phyloP scores from a whole-genome alignment of 2,888 invertebrate species.

The Melanostoma scalare region DNA sequence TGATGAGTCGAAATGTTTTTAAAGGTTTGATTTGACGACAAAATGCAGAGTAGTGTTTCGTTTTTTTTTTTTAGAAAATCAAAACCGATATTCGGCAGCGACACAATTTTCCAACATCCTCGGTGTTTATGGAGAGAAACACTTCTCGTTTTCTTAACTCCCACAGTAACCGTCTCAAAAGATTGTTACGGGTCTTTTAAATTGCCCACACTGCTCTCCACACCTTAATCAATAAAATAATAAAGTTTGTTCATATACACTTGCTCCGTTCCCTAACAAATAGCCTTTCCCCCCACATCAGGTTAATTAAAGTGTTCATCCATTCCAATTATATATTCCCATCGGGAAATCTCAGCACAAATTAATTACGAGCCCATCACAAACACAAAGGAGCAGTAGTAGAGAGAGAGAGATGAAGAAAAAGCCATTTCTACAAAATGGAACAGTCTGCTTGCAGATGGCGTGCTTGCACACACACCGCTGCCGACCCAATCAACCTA shows the following conservation, averaged over 20 bases:
- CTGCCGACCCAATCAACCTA: background rate
- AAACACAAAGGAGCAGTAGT: background rate
- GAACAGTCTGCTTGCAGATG: constrained; percentile 27
- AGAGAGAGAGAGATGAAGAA: background rate
- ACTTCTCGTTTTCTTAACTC: background rate
- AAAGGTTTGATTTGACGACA: background rate
- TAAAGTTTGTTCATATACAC: constrained; percentile 11
- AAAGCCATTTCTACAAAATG: constrained; percentile 40
- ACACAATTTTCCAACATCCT: background rate
- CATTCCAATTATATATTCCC: constrained; percentile 61
- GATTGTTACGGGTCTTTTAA: too few relatives aligned
- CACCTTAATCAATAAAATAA: constrained; percentile 23
- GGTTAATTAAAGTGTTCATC: constrained; percentile 64
- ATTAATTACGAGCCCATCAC: constrained; percentile 51
- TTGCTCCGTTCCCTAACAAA: constrained; percentile 14
- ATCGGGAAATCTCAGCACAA: constrained; percentile 50
- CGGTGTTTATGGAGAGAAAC: too few relatives aligned
- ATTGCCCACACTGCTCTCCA: too few relatives aligned
- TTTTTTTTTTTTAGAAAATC: too few relatives aligned
- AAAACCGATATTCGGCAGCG: background rate
- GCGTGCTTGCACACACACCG: constrained; percentile 9
- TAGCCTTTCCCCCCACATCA: constrained; percentile 23
- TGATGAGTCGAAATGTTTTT: constrained; percentile 2
- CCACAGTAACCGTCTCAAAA: too few relatives aligned
- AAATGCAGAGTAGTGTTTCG: background rate